Percentiles rank a stretch among this genome's conserved stretches.
phyloP scores from a whole-genome alignment of 2,797 vertebrate genomes.

The Dendrocincla tyrannina region DNA sequence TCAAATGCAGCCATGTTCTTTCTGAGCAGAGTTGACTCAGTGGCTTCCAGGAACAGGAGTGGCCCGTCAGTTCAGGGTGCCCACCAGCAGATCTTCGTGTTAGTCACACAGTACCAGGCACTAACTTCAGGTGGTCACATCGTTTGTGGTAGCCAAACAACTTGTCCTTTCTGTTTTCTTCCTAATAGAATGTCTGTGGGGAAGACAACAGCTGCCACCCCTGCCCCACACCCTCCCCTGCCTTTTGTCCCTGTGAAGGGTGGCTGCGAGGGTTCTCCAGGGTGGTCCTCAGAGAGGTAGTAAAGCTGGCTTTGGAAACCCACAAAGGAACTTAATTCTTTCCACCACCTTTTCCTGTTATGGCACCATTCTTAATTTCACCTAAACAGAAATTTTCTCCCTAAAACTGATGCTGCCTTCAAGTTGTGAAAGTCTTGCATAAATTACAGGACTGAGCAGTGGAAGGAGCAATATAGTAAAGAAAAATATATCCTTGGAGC shows the following conservation, averaged over 20 bases:
- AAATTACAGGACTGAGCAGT: neutral
- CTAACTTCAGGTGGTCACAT: neutral
- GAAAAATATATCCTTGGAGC: neutral
- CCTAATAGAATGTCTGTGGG: neutral
- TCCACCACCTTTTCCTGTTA: neutral
- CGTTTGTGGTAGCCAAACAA: neutral
- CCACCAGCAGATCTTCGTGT: neutral
- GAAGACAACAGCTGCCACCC: neutral
- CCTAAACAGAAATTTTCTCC: neutral
- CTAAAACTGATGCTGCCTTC: neutral
- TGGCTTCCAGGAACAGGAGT: constrained; percentile 41
- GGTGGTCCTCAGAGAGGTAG: neutral
- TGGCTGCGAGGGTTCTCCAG: neutral
- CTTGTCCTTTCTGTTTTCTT: neutral
- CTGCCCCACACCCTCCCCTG: neutral
- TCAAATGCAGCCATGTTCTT: constrained; percentile 33
- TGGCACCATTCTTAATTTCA: neutral
- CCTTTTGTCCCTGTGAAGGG: neutral
- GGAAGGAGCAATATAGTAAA: neutral
- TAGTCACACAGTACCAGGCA: neutral
- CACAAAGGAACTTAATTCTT: neutral
- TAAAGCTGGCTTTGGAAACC: constrained; percentile 8
- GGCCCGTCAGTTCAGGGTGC: neutral
- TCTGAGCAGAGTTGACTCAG: constrained; percentile 47
- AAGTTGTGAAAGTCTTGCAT: neutral